A percentile compares a stretch with the other conserved stretches of the same genome.
phyloP scores from a whole-genome alignment of 2,113 vertebrate species.

The Mustelus asterias region DNA sequence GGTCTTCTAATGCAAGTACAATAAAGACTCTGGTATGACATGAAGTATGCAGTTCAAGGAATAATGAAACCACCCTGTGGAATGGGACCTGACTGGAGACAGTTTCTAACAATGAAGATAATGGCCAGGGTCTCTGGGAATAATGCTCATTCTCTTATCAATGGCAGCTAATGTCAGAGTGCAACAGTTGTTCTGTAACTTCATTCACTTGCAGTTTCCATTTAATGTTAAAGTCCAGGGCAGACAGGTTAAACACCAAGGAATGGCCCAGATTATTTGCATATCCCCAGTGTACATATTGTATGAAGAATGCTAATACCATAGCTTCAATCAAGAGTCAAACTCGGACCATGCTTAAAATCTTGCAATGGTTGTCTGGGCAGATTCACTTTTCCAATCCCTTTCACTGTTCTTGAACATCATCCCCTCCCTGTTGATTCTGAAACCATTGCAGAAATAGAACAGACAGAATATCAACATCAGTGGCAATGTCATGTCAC shows the following conservation, averaged over 20 bases:
- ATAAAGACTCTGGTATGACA: constrained; percentile 46
- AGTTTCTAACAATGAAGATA: not conserved
- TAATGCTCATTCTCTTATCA: not conserved
- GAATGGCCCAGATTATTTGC: not conserved
- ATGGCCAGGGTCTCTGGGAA: not conserved
- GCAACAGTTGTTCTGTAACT: not conserved
- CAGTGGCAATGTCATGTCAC: not conserved
- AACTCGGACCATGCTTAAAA: not conserved
- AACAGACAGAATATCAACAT: not conserved
- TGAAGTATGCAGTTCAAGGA: not conserved
- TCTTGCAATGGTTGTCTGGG: not conserved
- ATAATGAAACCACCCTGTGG: not conserved
- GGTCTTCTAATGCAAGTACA: constrained; percentile 76
- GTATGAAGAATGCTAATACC: not conserved
- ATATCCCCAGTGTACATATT: not conserved
- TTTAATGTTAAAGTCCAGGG: not conserved
- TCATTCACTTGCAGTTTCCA: not conserved
- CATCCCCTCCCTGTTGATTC: not conserved
- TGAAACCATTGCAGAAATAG: not conserved
- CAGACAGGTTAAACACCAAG: not conserved
- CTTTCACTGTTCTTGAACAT: not conserved
- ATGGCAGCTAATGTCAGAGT: not conserved
- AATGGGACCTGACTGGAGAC: not conserved
- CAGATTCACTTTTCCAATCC: not conserved
- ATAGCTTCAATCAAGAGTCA: not conserved